phyloP scores from a whole-genome alignment of 2,888 invertebrate species.

The Iphiclides podalirius region DNA sequence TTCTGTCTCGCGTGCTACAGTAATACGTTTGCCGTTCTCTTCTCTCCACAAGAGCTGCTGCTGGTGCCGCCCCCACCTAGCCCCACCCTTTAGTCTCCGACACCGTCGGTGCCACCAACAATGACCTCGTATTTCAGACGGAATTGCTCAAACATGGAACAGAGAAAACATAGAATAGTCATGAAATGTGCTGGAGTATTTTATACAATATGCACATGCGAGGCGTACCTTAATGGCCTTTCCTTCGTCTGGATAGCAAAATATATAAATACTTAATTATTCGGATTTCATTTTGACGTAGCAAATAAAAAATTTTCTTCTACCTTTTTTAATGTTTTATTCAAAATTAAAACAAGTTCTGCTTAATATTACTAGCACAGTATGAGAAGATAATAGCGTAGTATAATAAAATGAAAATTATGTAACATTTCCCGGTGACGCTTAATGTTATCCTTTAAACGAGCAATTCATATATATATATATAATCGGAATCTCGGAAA shows the following conservation, averaged over 20 bases:
- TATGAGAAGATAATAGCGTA: too few relatives aligned
- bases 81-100: conserved; percentile 55
- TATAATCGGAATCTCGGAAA: too few relatives aligned
- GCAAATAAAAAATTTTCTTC: too few relatives aligned
- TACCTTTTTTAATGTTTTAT: too few relatives aligned
- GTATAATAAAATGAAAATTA: too few relatives aligned
- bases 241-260: background rate
- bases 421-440: too few relatives aligned
- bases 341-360: too few relatives aligned
- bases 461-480: too few relatives aligned
- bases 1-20: conserved; percentile 73
- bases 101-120: conserved; percentile 75
- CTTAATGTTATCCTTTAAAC: too few relatives aligned
- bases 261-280: too few relatives aligned
- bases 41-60: conserved; percentile 37
- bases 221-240: conserved; percentile 7
- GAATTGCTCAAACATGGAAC: conserved; percentile 77
- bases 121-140: conserved; percentile 79
- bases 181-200: conserved; percentile 22
- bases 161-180: conserved; percentile 69
- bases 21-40: conserved; percentile 66
- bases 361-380: too few relatives aligned
- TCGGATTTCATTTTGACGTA: too few relatives aligned
- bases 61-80: conserved; percentile 43
- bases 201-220: conserved; percentile 16